These are phyloP conservation scores for Ennomos quercinarius DNA, from an alignment of 2,888 invertebrate genomes.

Conservation along the genomic window DNA sequence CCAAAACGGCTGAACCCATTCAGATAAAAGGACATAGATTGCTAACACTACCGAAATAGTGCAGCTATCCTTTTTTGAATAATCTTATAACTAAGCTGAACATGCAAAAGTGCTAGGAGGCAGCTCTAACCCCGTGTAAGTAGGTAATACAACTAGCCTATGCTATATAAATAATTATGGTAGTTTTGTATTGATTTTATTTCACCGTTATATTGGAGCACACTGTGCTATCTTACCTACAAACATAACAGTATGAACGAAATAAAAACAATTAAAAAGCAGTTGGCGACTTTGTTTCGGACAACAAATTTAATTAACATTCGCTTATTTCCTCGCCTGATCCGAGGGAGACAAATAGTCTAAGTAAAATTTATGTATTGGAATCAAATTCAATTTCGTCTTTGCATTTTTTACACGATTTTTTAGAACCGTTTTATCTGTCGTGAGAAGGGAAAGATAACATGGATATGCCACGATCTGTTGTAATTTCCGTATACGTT, in stretches of 20 bases:
- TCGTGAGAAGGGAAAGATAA: constrained; percentile 54
- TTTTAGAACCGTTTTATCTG: constrained; percentile 70
- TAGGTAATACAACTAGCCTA: no score
- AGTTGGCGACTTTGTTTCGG: constrained; percentile 70
- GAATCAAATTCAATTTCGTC: constrained; percentile 84
- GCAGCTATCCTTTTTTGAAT: no score
- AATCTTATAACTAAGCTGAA: no score
- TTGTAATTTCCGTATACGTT: not conserved
- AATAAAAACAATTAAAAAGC: constrained; percentile 72
- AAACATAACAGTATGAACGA: constrained; percentile 40
- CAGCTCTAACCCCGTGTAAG: no score
- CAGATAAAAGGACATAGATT: no score
- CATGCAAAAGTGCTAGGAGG: no score
- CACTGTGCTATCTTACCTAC: constrained; percentile 17
- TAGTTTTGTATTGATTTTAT: not conserved
- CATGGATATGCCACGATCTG: constrained; percentile 54
- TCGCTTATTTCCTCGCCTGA: constrained; percentile 78
- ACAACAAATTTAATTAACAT: constrained; percentile 81
- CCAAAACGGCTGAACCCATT: no score
- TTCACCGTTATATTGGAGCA: constrained; percentile 5
- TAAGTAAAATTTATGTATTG: constrained; percentile 85
- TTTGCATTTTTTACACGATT: constrained; percentile 82
- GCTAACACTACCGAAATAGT: no score
- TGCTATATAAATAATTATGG: not conserved
- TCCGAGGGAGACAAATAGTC: constrained; percentile 81